A percentile compares a stretch with the other conserved stretches of the same genome.
phyloP scores from a whole-genome alignment of 2,113 vertebrate genomes.

The Gasterosteus nipponicus region DNA sequence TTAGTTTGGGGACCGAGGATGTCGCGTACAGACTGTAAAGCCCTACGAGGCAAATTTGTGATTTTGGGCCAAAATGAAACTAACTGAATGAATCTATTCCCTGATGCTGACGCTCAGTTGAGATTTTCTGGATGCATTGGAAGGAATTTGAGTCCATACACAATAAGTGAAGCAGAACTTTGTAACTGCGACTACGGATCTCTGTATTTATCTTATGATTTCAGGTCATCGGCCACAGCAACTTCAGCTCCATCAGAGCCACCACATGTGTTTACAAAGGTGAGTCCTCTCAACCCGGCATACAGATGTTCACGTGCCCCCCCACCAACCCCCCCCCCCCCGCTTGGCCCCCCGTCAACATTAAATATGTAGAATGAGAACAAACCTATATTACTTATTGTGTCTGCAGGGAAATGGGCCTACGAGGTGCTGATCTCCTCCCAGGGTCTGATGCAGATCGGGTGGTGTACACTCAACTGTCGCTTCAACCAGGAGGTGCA shows the following conservation, averaged over 20 bases:
- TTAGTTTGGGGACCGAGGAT: too few species aligned
- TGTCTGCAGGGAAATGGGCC: conserved; percentile 91
- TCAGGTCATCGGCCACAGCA: conserved; percentile 98
- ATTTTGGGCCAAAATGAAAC: too few species aligned
- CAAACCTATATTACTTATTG: neutral
- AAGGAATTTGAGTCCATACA: neutral
- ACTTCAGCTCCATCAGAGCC: conserved; percentile 98
- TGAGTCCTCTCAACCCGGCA: conserved; percentile 43
- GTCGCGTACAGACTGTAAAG: too few species aligned
- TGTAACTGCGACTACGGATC: neutral
- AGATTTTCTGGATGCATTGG: neutral
- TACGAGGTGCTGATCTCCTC: conserved; percentile 99
- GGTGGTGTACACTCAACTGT: conserved; percentile 97
- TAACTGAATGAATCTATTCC: too few species aligned
- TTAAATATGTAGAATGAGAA: too few species aligned
- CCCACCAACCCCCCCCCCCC: too few species aligned
- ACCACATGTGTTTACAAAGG: conserved; percentile 96
- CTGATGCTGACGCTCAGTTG: too few species aligned
- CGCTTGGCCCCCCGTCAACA: too few species aligned
- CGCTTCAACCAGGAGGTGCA: conserved; percentile 99
- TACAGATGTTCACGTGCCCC: neutral
- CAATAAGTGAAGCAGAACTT: neutral
- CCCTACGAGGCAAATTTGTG: too few species aligned
- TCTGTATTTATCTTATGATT: conserved; percentile 11
- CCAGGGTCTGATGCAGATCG: conserved; percentile 99